Conservation (phyloP, 2,888 invertebrate species). For the Acronicta psi region DNA sequence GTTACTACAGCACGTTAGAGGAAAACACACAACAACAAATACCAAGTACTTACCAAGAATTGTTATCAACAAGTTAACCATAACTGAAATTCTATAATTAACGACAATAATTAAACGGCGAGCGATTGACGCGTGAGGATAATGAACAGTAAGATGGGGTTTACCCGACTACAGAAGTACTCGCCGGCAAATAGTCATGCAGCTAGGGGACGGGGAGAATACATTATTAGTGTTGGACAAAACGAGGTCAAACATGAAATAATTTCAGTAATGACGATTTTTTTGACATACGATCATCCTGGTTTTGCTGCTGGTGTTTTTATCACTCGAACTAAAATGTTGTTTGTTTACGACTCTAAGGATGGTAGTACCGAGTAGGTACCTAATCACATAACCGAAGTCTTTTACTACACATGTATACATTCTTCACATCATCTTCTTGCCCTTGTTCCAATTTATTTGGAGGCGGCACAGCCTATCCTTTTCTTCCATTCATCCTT, state of each 20-base stretch:
- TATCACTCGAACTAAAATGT: too few species aligned
- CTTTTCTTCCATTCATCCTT: too few species aligned
- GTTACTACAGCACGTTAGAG: slow-evolving; percentile 20
- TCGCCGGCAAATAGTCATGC: background rate
- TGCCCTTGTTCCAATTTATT: too few species aligned
- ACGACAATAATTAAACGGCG: slow-evolving; percentile 27
- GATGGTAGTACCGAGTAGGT: too few species aligned
- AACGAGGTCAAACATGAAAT: slow-evolving; percentile 10
- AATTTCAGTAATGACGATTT: slow-evolving; percentile 8
- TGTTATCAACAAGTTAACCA: slow-evolving; percentile 40
- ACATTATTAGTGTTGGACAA: background rate
- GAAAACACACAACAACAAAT: slow-evolving; percentile 36
- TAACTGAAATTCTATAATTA: slow-evolving; percentile 49
- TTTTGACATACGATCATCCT: too few species aligned
- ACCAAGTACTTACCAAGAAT: slow-evolving; percentile 47
- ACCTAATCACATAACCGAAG: too few species aligned
- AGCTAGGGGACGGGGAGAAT: slow-evolving; percentile 6
- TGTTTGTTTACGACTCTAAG: too few species aligned
- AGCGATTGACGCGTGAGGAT: slow-evolving; percentile 41
- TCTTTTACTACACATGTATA: too few species aligned
- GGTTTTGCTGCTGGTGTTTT: too few species aligned
- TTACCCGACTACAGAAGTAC: slow-evolving; percentile 41
- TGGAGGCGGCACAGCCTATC: too few species aligned
- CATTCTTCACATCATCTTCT: too few species aligned
- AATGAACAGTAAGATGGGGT: slow-evolving; percentile 42